Conservation (phyloP, 2,888 invertebrate species). For the Scaptomyza parva region DNA sequence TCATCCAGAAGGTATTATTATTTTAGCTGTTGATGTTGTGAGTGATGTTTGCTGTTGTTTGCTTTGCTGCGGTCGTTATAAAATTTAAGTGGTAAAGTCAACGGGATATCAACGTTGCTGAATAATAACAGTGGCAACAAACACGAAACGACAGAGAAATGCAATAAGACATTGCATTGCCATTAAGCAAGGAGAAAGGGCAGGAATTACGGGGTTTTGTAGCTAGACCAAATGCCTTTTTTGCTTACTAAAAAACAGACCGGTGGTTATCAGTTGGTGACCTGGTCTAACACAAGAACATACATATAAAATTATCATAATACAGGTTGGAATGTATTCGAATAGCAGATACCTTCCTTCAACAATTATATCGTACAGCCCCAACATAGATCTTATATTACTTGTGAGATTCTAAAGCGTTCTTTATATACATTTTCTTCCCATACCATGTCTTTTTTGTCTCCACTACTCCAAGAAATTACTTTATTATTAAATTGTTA, state of each 20-base stretch:
- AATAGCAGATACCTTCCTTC: not conserved
- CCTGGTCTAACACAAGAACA: slow-evolving; percentile 17
- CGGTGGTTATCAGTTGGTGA: slow-evolving; percentile 54
- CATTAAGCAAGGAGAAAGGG: slow-evolving; percentile 11
- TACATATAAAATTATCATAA: not conserved
- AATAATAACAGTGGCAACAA: slow-evolving; percentile 42
- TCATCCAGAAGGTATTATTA: slow-evolving; percentile 10
- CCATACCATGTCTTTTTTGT: too few species aligned
- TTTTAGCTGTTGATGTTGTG: slow-evolving; percentile 10
- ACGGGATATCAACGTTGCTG: slow-evolving; percentile 71
- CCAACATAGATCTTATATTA: slow-evolving; percentile 6
- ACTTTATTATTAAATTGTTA: slow-evolving; percentile 65
- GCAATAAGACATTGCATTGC: slow-evolving; percentile 45
- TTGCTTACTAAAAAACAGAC: slow-evolving; percentile 58
- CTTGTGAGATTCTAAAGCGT: too few species aligned
- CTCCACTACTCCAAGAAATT: slow-evolving; percentile 70
- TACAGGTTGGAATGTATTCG: not conserved
- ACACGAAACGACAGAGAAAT: slow-evolving; percentile 48
- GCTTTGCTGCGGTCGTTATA: slow-evolving; percentile 53
- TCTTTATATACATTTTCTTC: too few species aligned
- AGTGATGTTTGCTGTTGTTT: slow-evolving; percentile 29
- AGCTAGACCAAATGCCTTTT: slow-evolving; percentile 71
- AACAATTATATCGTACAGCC: not conserved
- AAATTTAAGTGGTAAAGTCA: slow-evolving; percentile 77
- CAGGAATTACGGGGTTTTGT: slow-evolving; percentile 16